Percentiles rank a stretch among this genome's conserved stretches.
Conservation (phyloP, 2,797 vertebrate genomes). For the Chaenodraco wilsoni region DNA sequence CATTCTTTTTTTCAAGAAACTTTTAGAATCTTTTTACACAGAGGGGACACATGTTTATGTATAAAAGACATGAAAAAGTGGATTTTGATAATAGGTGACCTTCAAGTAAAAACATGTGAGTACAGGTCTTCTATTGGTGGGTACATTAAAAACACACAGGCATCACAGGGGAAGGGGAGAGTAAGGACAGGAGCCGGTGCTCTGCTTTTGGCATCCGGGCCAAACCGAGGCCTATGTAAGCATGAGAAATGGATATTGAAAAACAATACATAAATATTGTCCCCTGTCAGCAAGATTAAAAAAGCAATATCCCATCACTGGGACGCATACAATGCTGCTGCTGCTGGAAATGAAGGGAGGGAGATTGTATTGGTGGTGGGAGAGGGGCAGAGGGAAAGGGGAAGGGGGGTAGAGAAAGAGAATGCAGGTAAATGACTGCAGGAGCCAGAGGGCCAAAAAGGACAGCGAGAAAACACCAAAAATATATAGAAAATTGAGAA, state of each 20-base stretch:
- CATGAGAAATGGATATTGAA: slow-evolving; percentile 79
- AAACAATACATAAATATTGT: slow-evolving; percentile 83
- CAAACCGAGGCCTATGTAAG: slow-evolving; percentile 54
- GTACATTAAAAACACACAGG: slow-evolving; percentile 43
- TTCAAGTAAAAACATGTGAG: too few species aligned
- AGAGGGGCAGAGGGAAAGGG: slow-evolving; percentile 5
- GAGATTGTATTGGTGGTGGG: slow-evolving; percentile 35
- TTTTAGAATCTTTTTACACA: too few species aligned
- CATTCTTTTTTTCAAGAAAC: too few species aligned
- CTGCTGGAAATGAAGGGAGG: slow-evolving; percentile 44
- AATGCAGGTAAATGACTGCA: slow-evolving; percentile 59
- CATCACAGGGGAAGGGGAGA: neutral
- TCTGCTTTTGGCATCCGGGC: slow-evolving; percentile 47
- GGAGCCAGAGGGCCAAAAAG: slow-evolving; percentile 41
- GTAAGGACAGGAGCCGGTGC: neutral
- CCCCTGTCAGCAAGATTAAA: slow-evolving; percentile 83
- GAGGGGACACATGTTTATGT: too few species aligned
- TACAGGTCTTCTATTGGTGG: neutral
- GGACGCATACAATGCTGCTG: slow-evolving; percentile 60
- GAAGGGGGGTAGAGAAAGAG: slow-evolving; percentile 8
- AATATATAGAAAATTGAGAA: slow-evolving; percentile 44
- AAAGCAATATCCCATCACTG: slow-evolving; percentile 82
- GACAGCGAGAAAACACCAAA: slow-evolving; percentile 12
- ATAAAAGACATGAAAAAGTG: too few species aligned
- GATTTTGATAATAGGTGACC: too few species aligned